A percentile compares a stretch with the other conserved stretches of the same genome.
Conservation (phyloP, 2,888 invertebrate genomes). For the Drosophila parthenogenetica region DNA sequence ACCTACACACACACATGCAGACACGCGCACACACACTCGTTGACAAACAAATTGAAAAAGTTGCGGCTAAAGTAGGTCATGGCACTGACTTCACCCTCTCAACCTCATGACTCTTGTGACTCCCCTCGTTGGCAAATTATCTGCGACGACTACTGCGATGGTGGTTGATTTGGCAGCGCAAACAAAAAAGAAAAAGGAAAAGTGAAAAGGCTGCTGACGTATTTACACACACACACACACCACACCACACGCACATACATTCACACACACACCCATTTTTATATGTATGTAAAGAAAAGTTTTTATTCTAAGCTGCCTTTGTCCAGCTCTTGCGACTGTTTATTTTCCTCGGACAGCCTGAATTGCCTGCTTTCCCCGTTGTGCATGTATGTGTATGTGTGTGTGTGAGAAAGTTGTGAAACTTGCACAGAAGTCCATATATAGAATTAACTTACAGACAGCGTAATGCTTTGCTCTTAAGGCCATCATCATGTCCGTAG, state of each 20-base stretch:
- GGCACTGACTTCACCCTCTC: constrained; percentile 51
- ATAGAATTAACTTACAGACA: constrained; percentile 44
- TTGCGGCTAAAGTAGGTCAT: constrained; percentile 73
- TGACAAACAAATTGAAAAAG: constrained; percentile 74
- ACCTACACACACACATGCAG: constrained; percentile 24
- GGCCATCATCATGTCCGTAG: constrained; percentile 43
- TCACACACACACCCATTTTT: neutral
- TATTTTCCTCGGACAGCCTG: constrained; percentile 56
- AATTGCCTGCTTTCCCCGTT: constrained; percentile 1
- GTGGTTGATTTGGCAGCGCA: constrained; percentile 72
- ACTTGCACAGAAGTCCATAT: constrained; percentile 17
- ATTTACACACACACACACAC: constrained; percentile 42
- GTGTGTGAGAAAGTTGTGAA: constrained; percentile 22
- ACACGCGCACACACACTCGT: constrained; percentile 34
- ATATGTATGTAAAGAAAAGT: constrained; percentile 5
- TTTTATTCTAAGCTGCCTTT: constrained; percentile 36
- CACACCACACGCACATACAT: constrained; percentile 17
- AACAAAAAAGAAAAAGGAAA: constrained; percentile 56
- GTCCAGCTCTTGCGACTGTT: constrained; percentile 54
- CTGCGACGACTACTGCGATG: constrained; percentile 53
- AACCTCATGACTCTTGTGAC: constrained; percentile 30
- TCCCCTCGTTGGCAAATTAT: constrained; percentile 67
- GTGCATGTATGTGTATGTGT: neutral
- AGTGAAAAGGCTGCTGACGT: constrained; percentile 73
- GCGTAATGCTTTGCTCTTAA: constrained; percentile 27